A percentile compares a stretch with the other conserved stretches of the same genome.
phyloP scores from a whole-genome alignment of 2,797 vertebrate genomes.

The Toxotes lorentzi region DNA sequence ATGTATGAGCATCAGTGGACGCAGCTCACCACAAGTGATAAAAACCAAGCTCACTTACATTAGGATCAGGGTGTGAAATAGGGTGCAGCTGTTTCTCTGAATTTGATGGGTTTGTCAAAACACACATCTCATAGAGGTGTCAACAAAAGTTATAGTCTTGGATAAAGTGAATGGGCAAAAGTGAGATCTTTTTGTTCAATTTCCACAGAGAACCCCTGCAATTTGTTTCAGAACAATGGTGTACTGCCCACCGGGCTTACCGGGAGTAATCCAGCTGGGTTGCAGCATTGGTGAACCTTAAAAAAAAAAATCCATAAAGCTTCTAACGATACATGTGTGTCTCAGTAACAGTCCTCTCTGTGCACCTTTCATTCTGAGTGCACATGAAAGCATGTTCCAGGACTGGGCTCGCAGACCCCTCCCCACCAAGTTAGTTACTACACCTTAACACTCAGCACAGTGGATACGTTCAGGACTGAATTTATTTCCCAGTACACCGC shows the following conservation, averaged over 20 bases:
- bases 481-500: background rate
- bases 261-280: background rate
- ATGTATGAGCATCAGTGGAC: background rate
- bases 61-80: background rate
- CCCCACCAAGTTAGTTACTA: background rate
- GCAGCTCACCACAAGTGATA: no score
- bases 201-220: constrained; percentile 7
- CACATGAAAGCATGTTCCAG: no score
- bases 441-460: background rate
- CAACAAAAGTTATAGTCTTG: background rate
- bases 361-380: no score
- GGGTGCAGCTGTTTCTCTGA: background rate
- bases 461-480: background rate
- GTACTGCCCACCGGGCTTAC: no score
- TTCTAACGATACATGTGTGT: background rate
- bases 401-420: background rate
- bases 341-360: background rate
- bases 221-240: constrained; percentile 24
- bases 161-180: background rate
- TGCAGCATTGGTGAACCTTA: background rate
- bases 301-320: background rate
- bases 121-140: background rate
- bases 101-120: background rate
- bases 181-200: background rate
- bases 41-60: no score